A percentile compares a stretch with the other conserved stretches of the same genome.
Conservation (phyloP, 2,113 vertebrate genomes). For the Mustelus asterias region DNA sequence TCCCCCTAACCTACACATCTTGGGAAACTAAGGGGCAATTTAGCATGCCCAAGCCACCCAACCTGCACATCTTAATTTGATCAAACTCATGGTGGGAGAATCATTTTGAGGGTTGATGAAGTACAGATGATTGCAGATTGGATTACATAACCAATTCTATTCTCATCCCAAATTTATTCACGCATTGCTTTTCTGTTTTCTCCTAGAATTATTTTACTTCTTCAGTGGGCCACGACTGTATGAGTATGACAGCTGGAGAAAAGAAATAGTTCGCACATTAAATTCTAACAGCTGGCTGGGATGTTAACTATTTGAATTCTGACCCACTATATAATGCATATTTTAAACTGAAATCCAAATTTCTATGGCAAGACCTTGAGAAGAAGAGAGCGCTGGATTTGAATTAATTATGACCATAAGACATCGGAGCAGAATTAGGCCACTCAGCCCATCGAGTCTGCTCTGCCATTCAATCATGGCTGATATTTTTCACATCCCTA, state of each 20-base stretch:
- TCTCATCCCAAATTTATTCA: background rate
- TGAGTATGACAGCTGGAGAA: slow-evolving; percentile 53
- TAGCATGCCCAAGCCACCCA: no score
- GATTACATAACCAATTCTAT: background rate
- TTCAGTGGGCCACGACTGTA: slow-evolving; percentile 60
- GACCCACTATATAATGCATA: background rate
- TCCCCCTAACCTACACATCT: no score
- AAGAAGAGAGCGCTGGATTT: background rate
- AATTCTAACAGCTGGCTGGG: slow-evolving; percentile 67
- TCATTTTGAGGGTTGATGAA: background rate
- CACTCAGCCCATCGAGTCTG: no score
- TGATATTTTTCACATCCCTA: no score
- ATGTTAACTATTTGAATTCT: slow-evolving; percentile 45
- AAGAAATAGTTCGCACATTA: slow-evolving; percentile 47
- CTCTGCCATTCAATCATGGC: no score
- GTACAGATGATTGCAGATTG: background rate
- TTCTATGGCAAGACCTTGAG: background rate
- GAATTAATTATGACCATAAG: background rate
- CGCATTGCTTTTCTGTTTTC: slow-evolving; percentile 40
- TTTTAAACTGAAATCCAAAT: background rate
- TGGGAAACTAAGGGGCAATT: no score
- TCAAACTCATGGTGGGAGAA: no score
- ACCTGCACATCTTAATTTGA: no score
- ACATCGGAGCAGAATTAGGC: no score
- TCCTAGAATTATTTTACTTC: slow-evolving; percentile 73